Evolutionary conservation across 2,797 vertebrate species (phyloP).

Genomic region (Urosaurus nigricauda): DNA sequence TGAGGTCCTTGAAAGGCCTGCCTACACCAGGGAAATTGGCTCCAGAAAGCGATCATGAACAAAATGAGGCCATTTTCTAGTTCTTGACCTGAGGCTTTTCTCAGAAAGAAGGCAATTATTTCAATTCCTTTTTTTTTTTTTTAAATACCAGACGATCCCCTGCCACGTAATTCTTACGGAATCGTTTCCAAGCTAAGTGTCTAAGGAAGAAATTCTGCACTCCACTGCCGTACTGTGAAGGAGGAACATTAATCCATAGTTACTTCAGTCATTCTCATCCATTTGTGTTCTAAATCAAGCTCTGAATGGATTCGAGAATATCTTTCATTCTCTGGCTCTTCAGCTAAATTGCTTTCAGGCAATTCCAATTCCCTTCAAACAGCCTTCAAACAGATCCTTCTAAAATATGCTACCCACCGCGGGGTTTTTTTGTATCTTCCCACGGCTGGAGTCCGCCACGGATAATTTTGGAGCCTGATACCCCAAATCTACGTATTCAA

Average conservation of each 20-base stretch:
- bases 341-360: constrained; percentile 29
- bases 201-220: constrained; percentile 20
- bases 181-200: constrained; percentile 13
- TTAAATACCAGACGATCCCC: not conserved
- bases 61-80: not conserved
- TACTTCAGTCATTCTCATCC: not conserved
- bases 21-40: not conserved
- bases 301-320: not conserved
- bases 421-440: constrained; percentile 6
- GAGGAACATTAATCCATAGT: not conserved
- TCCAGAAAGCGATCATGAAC: not conserved
- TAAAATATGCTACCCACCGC: not conserved
- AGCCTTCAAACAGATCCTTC: constrained; percentile 1
- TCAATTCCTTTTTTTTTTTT: not conserved
- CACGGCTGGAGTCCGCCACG: not conserved
- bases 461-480: not conserved
- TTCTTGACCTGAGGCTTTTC: not conserved
- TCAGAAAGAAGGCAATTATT: not conserved
- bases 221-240: not conserved
- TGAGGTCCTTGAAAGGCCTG: not conserved
- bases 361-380: constrained; percentile 18
- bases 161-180: constrained; percentile 9
- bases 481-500: not conserved
- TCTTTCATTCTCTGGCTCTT: constrained; percentile 16
- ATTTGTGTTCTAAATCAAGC: constrained; percentile 13